Conservation (phyloP, 1,140 invertebrate species). For the Oryzaephilus surinamensis region DNA sequence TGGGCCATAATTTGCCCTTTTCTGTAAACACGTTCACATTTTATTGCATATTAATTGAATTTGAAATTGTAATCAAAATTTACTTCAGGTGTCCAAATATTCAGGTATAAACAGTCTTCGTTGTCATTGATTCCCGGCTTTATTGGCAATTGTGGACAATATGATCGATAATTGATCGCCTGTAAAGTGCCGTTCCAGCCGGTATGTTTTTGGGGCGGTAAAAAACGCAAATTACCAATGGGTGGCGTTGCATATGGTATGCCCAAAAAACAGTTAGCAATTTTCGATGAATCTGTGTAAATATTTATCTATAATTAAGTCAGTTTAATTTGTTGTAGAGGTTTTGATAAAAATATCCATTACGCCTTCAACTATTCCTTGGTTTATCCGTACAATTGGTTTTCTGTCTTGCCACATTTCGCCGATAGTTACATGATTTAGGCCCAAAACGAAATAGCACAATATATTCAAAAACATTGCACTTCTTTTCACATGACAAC, state of each 20-base stretch:
- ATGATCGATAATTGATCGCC: conserved; percentile 12
- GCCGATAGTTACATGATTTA: not conserved
- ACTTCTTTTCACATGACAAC: conserved; percentile 3
- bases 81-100: conserved; percentile 20
- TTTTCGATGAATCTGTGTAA: conserved; percentile 8
- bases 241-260: conserved; percentile 26
- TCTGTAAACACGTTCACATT: conserved; percentile 4
- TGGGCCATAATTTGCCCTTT: conserved; percentile 11
- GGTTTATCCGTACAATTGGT: conserved; percentile 3
- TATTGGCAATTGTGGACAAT: conserved; percentile 22
- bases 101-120: conserved; percentile 27
- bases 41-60: not conserved
- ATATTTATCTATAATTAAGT: conserved; percentile 2
- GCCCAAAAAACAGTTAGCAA: conserved; percentile 18
- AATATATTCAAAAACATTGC: not conserved
- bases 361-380: conserved; percentile 13
- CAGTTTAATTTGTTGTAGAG: not conserved
- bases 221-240: conserved; percentile 19
- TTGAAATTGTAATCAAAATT: not conserved
- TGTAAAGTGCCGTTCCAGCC: conserved; percentile 24
- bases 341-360: not conserved
- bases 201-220: conserved; percentile 19
- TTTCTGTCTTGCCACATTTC: conserved; percentile 10
- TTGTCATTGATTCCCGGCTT: conserved; percentile 10
- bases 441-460: conserved; percentile 5